phyloP scores from a whole-genome alignment of 2,797 vertebrate species.

The Anableps anableps region DNA sequence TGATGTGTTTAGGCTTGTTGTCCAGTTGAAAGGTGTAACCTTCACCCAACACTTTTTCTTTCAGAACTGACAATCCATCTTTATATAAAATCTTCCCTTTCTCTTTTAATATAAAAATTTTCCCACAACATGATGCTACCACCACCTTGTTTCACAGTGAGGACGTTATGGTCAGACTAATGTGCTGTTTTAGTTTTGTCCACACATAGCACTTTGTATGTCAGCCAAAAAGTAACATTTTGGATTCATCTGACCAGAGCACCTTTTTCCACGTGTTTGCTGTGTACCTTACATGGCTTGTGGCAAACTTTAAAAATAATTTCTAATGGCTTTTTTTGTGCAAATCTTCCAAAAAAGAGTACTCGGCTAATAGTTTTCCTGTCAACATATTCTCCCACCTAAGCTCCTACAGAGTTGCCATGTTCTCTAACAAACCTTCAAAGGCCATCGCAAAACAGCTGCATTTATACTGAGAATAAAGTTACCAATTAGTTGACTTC shows the following conservation, averaged over 20 bases:
- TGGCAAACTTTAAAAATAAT: not conserved
- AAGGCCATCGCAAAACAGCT: not conserved
- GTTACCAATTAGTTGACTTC: not conserved
- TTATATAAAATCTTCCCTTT: not conserved
- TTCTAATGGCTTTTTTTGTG: not conserved
- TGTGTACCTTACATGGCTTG: not conserved
- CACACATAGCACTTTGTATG: not conserved
- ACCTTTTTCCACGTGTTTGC: not conserved
- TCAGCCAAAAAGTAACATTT: not conserved
- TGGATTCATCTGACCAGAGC: not conserved
- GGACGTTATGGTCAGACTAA: not conserved
- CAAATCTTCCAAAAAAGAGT: not conserved
- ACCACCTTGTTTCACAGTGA: not conserved
- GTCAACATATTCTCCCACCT: not conserved
- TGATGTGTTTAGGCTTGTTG: not conserved
- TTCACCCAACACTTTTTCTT: not conserved
- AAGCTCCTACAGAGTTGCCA: not conserved
- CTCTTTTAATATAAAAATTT: not conserved
- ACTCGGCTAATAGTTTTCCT: not conserved
- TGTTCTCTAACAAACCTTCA: not conserved
- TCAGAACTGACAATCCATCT: not conserved
- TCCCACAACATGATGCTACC: not conserved
- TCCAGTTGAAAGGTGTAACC: not conserved
- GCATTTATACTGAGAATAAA: not conserved
- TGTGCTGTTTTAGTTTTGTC: not conserved